Evolutionary conservation across 2,113 vertebrate species (phyloP).

Genomic region (Astur gentilis): DNA sequence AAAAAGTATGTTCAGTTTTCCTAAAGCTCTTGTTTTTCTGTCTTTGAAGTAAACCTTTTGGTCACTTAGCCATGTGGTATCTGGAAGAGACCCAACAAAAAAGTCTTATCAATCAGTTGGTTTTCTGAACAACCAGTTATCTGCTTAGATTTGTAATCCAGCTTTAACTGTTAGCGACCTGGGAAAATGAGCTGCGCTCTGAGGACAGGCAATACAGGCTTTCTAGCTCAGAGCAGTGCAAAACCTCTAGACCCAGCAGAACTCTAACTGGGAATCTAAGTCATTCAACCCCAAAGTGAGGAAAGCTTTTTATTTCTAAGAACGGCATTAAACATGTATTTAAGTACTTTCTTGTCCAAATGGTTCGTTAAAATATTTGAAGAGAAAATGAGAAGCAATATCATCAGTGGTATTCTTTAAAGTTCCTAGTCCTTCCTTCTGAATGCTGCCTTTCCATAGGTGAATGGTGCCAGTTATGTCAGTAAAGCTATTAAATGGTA

Average conservation of each 20-base stretch:
- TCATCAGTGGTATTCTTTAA: neutral
- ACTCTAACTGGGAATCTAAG: too few species aligned
- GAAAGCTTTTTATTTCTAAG: neutral
- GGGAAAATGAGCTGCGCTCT: neutral
- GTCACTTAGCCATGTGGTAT: neutral
- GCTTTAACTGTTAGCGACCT: neutral
- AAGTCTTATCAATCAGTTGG: neutral
- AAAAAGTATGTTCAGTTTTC: neutral
- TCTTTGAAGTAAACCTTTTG: neutral
- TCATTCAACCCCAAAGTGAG: neutral
- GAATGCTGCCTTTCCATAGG: neutral
- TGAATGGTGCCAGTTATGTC: neutral
- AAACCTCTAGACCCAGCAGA: neutral
- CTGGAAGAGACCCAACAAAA: neutral
- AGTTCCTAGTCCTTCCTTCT: neutral
- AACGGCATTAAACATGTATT: neutral
- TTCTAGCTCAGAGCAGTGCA: neutral
- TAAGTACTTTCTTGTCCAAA: neutral
- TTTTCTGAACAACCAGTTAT: neutral
- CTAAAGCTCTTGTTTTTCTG: neutral
- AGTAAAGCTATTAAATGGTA: neutral
- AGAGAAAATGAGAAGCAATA: neutral
- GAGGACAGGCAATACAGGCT: fast-evolving
- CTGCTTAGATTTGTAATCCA: neutral
- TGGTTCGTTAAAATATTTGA: neutral